These are phyloP conservation scores for Drosophila mayri DNA, from an alignment of 1,140 invertebrate genomes.

Conservation along the genomic window DNA sequence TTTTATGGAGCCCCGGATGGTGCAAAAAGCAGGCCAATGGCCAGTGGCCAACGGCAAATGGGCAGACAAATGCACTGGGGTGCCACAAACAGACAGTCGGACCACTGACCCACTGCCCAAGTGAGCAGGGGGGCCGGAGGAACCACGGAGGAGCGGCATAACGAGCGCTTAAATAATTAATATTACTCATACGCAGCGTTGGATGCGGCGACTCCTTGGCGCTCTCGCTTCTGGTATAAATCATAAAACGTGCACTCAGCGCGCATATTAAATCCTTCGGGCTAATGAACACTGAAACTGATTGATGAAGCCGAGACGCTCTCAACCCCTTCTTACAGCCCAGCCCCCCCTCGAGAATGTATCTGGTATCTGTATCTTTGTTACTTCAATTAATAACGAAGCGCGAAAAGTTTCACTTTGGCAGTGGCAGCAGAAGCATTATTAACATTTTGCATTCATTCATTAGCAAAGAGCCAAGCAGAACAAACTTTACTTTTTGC, in stretches of 20 bases:
- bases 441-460: constrained; percentile 81
- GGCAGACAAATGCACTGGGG: constrained; percentile 77
- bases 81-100: constrained; percentile 71
- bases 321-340: neutral
- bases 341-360: neutral
- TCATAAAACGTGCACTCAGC: constrained; percentile 74
- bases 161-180: constrained; percentile 82
- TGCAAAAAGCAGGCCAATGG: constrained; percentile 73
- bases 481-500: constrained; percentile 51
- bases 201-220: constrained; percentile 18
- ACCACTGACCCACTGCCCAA: constrained; percentile 51
- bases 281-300: constrained; percentile 69
- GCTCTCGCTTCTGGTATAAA: constrained; percentile 38
- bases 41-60: constrained; percentile 54
- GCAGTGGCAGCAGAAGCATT: constrained; percentile 38
- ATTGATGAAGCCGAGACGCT: constrained; percentile 60
- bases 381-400: constrained; percentile 76
- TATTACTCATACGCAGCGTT: constrained; percentile 73
- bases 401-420: constrained; percentile 64
- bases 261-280: constrained; percentile 73
- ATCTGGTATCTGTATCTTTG: constrained; percentile 34
- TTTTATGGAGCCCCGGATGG: constrained; percentile 64
- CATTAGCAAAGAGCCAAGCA: constrained; percentile 53
- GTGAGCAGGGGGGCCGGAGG: constrained; percentile 46
- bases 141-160: constrained; percentile 48